These are phyloP conservation scores for Heterodera filipjevi DNA, from an alignment of 2,888 invertebrate species.

Conservation along the genomic window DNA sequence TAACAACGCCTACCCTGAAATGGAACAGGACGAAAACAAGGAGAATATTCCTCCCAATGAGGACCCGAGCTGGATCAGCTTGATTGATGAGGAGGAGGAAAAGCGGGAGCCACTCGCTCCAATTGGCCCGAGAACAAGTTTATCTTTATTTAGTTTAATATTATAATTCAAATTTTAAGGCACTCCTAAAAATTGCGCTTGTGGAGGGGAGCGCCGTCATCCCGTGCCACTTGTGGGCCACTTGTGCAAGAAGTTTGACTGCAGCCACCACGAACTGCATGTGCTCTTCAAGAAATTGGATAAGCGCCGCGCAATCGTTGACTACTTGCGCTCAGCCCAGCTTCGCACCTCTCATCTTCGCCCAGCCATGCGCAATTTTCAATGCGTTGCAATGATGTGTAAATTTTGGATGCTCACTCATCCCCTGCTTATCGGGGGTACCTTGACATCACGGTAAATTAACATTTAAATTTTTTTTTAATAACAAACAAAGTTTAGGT, in stretches of 20 bases:
- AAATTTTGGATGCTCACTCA: neutral
- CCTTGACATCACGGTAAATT: constrained; percentile 3
- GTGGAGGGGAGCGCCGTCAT: no score
- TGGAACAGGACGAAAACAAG: no score
- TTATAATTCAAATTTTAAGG: no score
- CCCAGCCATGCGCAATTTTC: neutral
- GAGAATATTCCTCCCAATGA: no score
- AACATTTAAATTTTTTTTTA: neutral
- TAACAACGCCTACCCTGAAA: neutral
- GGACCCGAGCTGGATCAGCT: no score
- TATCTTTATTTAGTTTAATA: no score
- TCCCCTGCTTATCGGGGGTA: constrained; percentile 6
- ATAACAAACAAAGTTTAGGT: neutral
- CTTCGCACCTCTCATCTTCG: neutral
- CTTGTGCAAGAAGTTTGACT: no score
- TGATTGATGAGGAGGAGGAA: no score
- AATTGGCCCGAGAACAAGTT: no score
- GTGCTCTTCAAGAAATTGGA: constrained; percentile 2
- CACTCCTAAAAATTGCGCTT: no score
- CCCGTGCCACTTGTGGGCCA: no score
- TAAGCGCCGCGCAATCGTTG: constrained; percentile 2
- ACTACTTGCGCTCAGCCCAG: neutral
- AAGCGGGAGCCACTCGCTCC: no score
- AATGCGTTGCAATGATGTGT: constrained; percentile 1
- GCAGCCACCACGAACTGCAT: neutral